Evolutionary conservation across 2,113 vertebrate genomes (phyloP).

Genomic region (Urocynchramus pylzowi): DNA sequence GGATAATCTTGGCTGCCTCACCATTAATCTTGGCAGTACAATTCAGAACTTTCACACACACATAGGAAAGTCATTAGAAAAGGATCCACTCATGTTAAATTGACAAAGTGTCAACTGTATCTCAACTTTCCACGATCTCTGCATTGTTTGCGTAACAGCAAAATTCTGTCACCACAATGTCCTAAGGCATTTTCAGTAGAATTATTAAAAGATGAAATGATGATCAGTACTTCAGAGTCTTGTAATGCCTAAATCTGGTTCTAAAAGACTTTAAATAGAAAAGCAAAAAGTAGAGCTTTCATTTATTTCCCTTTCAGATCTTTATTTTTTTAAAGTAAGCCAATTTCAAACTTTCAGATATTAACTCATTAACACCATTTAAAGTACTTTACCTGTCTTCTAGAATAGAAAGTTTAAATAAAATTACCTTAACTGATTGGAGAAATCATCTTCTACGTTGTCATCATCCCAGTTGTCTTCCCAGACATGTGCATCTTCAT

Average conservation of each 20-base stretch:
- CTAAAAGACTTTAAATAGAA: background rate
- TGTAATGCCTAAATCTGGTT: background rate
- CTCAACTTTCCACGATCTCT: background rate
- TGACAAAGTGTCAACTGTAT: background rate
- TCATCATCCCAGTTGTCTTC: conserved; percentile 99
- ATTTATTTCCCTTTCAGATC: background rate
- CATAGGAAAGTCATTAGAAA: background rate
- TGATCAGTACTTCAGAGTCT: background rate
- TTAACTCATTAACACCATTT: background rate
- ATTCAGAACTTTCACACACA: background rate
- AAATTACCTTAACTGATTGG: conserved; percentile 91
- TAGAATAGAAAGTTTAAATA: background rate
- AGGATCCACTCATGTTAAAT: background rate
- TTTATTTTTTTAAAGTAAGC: background rate
- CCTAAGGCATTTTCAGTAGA: background rate
- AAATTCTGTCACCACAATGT: background rate
- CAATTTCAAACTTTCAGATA: background rate
- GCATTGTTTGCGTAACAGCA: background rate
- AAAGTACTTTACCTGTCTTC: background rate
- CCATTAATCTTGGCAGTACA: background rate
- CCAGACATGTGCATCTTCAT: conserved; percentile 98
- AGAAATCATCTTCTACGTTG: conserved; percentile 98
- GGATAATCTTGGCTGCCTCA: background rate
- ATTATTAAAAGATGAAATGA: background rate
- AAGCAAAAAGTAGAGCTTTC: background rate